phyloP scores from a whole-genome alignment of 2,113 vertebrate genomes.

The Silurus glanis region DNA sequence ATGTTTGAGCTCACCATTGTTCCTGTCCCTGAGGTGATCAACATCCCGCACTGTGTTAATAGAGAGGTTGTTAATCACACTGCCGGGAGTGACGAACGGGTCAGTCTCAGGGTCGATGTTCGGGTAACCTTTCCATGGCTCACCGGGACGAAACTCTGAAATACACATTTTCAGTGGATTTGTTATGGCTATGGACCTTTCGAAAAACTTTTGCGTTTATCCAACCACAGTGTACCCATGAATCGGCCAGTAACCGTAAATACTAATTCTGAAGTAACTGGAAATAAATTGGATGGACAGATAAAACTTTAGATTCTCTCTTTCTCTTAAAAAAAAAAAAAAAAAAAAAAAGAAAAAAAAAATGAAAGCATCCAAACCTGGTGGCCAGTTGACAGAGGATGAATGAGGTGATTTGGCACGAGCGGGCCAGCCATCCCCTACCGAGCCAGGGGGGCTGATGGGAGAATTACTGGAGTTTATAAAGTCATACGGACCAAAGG shows the following conservation, averaged over 20 bases:
- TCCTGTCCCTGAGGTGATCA: constrained; percentile 99
- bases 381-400: constrained; percentile 96
- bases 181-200: not conserved
- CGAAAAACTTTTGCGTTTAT: no score
- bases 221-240: no score
- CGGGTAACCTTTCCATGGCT: constrained; percentile 99
- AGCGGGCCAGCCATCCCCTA: constrained; percentile 94
- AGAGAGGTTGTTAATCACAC: constrained; percentile 99
- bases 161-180: not conserved
- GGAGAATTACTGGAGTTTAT: constrained; percentile 90
- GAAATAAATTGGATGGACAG: not conserved
- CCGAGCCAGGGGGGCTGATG: constrained; percentile 94
- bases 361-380: constrained; percentile 69
- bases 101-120: constrained; percentile 99
- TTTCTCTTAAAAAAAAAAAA: not conserved
- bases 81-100: constrained; percentile 99
- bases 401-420: constrained; percentile 99
- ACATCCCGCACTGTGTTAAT: constrained; percentile 99
- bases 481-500: constrained; percentile 92
- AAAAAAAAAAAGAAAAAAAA: not conserved
- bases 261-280: no score
- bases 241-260: no score
- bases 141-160: constrained; percentile 97
- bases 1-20: constrained; percentile 78
- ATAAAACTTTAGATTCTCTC: not conserved